phyloP scores from a whole-genome alignment of 1,140 invertebrate genomes.

The Aphis craccivora region DNA sequence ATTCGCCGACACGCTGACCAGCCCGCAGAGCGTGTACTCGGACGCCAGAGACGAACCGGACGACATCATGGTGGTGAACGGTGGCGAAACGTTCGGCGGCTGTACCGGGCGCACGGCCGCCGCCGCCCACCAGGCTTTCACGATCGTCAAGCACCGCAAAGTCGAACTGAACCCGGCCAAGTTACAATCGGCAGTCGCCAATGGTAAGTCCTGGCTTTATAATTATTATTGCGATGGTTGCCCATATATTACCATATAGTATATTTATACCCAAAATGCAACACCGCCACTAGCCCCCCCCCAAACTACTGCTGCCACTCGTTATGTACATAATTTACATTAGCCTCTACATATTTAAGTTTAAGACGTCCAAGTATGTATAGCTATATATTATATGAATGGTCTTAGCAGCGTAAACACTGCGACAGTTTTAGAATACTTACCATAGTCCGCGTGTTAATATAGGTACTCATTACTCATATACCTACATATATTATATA shows the following conservation, averaged over 20 bases:
- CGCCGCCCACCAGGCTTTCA: slow-evolving; percentile 57
- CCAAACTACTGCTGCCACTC: neutral
- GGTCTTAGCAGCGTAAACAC: neutral
- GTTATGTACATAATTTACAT: neutral
- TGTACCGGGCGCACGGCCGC: slow-evolving; percentile 23
- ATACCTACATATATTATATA: neutral
- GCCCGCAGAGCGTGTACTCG: slow-evolving; percentile 56
- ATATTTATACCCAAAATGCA: neutral
- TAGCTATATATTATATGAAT: neutral
- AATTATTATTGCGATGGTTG: neutral
- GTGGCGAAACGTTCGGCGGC: slow-evolving; percentile 43
- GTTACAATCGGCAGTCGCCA: slow-evolving; percentile 26
- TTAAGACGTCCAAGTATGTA: too few relatives aligned
- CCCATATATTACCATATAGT: neutral
- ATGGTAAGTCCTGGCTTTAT: slow-evolving; percentile 15
- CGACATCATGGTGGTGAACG: slow-evolving; percentile 28
- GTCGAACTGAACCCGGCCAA: slow-evolving; percentile 60
- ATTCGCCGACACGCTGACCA: slow-evolving; percentile 60
- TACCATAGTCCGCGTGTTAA: too few relatives aligned
- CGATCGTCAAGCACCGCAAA: slow-evolving; percentile 60
- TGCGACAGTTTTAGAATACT: neutral
- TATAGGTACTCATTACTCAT: too few relatives aligned
- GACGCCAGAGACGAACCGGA: slow-evolving; percentile 58
- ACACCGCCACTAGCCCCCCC: too few relatives aligned
- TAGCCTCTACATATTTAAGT: neutral